Conservation (phyloP, 1,140 invertebrate genomes). For the Sycobia sp. region DNA sequence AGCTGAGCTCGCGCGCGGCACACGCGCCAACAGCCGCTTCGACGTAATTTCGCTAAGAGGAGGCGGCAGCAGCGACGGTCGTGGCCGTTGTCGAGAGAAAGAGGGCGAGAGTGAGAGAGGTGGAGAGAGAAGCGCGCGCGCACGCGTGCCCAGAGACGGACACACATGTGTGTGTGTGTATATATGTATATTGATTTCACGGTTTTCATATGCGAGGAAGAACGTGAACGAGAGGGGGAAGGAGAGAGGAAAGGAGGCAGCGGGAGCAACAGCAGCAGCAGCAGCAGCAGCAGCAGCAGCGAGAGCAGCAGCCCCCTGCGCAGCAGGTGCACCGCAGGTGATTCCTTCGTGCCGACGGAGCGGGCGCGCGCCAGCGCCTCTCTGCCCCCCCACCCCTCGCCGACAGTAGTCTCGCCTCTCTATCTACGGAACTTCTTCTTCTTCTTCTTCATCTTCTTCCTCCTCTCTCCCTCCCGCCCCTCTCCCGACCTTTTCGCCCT, state of each 20-base stretch:
- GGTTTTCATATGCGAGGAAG: too few species aligned
- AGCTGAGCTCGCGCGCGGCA: slow-evolving; percentile 7
- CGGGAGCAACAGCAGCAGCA: not conserved
- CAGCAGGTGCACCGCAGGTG: slow-evolving; percentile 48
- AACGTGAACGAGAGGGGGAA: too few species aligned
- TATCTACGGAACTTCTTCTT: too few species aligned
- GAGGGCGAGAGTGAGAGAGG: too few species aligned
- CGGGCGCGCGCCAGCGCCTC: slow-evolving; percentile 4
- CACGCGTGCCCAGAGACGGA: not conserved
- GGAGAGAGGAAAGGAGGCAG: not conserved
- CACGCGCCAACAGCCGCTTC: slow-evolving; percentile 19
- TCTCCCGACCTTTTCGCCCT: not conserved
- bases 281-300: not conserved
- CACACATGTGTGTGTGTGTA: too few species aligned
- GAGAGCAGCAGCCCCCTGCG: slow-evolving; percentile 36
- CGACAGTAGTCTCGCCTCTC: too few species aligned
- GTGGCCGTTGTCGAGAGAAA: too few species aligned
- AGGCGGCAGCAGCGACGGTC: too few species aligned
- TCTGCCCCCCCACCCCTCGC: slow-evolving; percentile 3
- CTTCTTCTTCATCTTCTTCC: too few species aligned
- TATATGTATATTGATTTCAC: too few species aligned
- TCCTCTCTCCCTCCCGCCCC: slow-evolving; percentile 4
- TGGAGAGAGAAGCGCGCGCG: not conserved
- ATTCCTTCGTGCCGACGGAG: too few species aligned
- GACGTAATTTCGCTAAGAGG: slow-evolving; percentile 10